Evolutionary conservation across 2,888 invertebrate genomes (phyloP), one percentile per base, ranked within the genome.

Genomic region (Stenchaetothrips biformis): DNA sequence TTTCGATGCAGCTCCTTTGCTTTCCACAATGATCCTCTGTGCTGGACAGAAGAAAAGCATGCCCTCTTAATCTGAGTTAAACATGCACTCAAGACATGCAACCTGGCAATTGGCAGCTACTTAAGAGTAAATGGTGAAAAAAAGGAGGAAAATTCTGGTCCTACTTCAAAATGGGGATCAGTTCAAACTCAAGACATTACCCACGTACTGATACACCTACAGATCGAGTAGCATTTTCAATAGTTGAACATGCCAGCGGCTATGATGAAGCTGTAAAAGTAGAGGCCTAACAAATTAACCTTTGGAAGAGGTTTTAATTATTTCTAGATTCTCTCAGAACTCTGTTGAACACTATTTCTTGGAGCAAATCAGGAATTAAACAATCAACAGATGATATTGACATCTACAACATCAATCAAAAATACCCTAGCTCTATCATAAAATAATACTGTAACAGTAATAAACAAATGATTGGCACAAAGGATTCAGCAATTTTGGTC

Each of bases 391-490:
- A 18, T 13, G 4, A 53, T 53, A 6, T 9, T 4, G 53, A 4
- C 53, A 53, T 8, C 13, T 53, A 18, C 13, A 37, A 37, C 37
- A 37, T 37, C 37, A 37, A 37, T 37, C 1, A 37, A 37, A 37
- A 37, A 37, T 37, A 37, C 37, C 37, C 37, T 37, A 37, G 4
- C 37, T 37, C 37, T 37, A 13, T 77, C 77, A 67, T 67, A 67
- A 67, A n/a, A 67, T 67, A n/a, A n/a, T 21, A 67, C 67, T 67
- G n/a, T 67, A 67, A 67, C n/a, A n/a, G n/a, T n/a, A 67, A 37
- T 37, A 37, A n/a, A n/a, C n/a, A n/a, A n/a, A 67, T 67, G 21
- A n/a, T n/a, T 67, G 67, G 27, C 47, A 13, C 27, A 13, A 77
- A 11, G 7, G 13, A n/a, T 67, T 67, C n/a, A 67, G 21, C 67